Evolutionary conservation across 2,888 invertebrate species (phyloP), one percentile per base, ranked within the genome.

Genomic region (Stegophylla sp.): DNA sequence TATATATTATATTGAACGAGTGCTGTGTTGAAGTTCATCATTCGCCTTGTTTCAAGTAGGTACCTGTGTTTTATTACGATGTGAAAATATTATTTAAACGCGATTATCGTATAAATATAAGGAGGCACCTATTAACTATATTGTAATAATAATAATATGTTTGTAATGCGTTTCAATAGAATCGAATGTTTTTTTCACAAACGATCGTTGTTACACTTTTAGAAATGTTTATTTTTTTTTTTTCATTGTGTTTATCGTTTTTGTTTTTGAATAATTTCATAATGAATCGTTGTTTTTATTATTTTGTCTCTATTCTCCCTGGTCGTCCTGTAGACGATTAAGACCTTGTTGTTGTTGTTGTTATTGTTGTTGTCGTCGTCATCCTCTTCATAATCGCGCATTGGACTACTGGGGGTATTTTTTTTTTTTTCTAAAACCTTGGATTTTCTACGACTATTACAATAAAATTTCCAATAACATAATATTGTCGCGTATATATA

Each of bases 371-470:
- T 7, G 53, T 15, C 10, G 2, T 34, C 34, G 34, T 7, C 34
- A 34, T 7, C 4, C n/a, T n/a, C n/a, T n/a, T 7, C 34, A 34
- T 34, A 3, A 7, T 34, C 34, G 34, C n/a, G n/a, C n/a, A n/a
- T n/a, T n/a, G n/a, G n/a, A n/a, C n/a, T n/a, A n/a, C 34, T 34
- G 34, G 34, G 34, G 4, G 51, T 51, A 67, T 48, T 2, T 41
- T 34, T 34, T 66, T 72, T 72, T 15, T 10, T 10, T 10, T 43
- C 17, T 17, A 72, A 23, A 72, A 56, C 72, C 72, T 72, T 72
- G 72, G 53, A 56, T 72, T 72, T 41, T 43, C 15, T 23, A 41
- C 56, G 56, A 72, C 23, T 41, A 41, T 72, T 72, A 56, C 34
- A 7, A 5, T 72, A 56, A 3, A 7, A 5, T 28, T 28, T n/a